Conservation (phyloP, 2,113 vertebrate genomes). For the Hyla sarda region DNA sequence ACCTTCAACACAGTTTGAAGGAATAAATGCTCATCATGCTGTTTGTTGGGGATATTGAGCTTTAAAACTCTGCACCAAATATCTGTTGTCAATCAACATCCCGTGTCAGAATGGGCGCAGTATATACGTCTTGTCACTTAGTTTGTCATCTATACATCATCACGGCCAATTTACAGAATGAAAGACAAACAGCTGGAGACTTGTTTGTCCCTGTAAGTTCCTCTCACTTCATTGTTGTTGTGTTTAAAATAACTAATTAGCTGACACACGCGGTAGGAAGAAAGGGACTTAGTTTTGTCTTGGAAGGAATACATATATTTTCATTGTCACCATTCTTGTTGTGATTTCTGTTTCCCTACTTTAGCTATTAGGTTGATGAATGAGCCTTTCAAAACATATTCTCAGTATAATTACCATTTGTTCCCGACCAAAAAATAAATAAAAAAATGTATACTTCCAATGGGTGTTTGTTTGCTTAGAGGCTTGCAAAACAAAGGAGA, state of each 20-base stretch:
- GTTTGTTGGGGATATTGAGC: background rate
- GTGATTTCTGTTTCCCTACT: conserved; percentile 21
- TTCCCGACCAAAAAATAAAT: conserved; percentile 8
- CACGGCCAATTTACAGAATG: conserved; percentile 26
- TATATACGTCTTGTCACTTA: conserved; percentile 10
- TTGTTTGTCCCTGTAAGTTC: conserved; percentile 26
- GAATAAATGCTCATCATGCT: background rate
- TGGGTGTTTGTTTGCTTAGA: conserved; percentile 15
- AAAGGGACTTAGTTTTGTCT: background rate
- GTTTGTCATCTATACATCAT: conserved; percentile 49
- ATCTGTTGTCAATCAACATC: background rate
- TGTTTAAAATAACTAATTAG: conserved; percentile 49
- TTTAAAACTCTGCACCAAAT: conserved; percentile 4
- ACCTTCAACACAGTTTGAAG: too few relatives aligned
- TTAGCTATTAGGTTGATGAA: conserved; percentile 45
- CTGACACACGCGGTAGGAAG: conserved; percentile 31
- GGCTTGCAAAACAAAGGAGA: background rate
- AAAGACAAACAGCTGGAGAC: conserved; percentile 51
- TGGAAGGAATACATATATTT: conserved; percentile 36
- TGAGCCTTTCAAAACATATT: conserved; percentile 33
- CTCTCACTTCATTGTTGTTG: conserved; percentile 12
- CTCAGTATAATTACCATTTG: conserved; percentile 35
- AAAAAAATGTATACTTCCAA: background rate
- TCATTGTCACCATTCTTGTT: background rate
- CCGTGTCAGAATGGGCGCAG: conserved; percentile 19